Evolutionary conservation across 23 tunicate species (phyloP).

Genomic region (Trididemnum nubilum): DNA sequence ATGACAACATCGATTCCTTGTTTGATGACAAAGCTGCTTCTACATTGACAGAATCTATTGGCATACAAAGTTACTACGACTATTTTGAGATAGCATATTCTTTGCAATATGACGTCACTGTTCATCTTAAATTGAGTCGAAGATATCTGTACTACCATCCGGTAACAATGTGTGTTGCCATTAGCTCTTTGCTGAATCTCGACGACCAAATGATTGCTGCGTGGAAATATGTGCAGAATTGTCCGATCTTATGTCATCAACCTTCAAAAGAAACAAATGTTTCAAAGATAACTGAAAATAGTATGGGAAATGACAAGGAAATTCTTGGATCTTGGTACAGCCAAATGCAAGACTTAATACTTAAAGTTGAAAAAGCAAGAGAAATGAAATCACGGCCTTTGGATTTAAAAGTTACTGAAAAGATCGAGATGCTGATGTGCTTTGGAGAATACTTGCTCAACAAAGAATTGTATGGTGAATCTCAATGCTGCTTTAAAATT

Average conservation of each 20-base stretch:
- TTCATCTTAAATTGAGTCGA: not conserved
- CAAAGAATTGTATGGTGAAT: too few species aligned
- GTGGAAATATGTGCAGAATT: not conserved
- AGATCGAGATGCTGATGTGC: too few species aligned
- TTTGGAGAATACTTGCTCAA: too few species aligned
- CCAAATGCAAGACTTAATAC: too few species aligned
- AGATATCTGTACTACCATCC: not conserved
- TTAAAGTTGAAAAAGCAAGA: too few species aligned
- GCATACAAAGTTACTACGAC: not conserved
- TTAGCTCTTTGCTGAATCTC: not conserved
- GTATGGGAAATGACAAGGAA: too few species aligned
- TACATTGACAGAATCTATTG: not conserved
- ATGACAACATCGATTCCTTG: not conserved
- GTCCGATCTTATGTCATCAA: not conserved
- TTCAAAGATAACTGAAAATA: too few species aligned
- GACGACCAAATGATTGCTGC: not conserved
- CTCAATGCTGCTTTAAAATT: too few species aligned
- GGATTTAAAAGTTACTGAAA: too few species aligned
- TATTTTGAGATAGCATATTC: not conserved
- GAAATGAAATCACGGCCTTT: too few species aligned
- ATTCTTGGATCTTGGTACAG: too few species aligned
- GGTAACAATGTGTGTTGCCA: not conserved
- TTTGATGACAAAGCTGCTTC: not conserved
- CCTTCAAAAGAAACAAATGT: too few species aligned
- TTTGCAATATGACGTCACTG: conserved; percentile 8